These are phyloP conservation scores for Horisme vitalbata DNA, from an alignment of 2,888 invertebrate species.

Conservation along the genomic window DNA sequence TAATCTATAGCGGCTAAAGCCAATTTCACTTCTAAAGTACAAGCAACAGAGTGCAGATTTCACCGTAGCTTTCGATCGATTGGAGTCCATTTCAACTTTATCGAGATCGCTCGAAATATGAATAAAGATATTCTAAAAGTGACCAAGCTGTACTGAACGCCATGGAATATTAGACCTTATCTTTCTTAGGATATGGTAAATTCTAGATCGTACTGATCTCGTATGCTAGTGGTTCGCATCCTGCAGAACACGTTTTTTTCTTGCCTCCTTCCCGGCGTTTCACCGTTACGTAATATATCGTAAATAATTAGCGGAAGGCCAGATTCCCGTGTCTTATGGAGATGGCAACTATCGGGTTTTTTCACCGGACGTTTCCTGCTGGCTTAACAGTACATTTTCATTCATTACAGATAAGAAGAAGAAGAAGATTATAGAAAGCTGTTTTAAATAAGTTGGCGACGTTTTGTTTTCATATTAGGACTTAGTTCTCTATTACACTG, in stretches of 20 bases:
- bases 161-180: constrained; percentile 55
- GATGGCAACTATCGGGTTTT: constrained; percentile 74
- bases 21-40: constrained; percentile 45
- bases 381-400: constrained; percentile 61
- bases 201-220: constrained; percentile 46
- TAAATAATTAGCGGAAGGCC: constrained; percentile 83
- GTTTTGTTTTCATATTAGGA: constrained; percentile 14
- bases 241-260: constrained; percentile 78
- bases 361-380: constrained; percentile 69
- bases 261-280: constrained; percentile 79
- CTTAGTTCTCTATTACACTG: constrained; percentile 4
- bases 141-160: constrained; percentile 51
- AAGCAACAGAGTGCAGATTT: constrained; percentile 55
- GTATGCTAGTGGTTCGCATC: constrained; percentile 64
- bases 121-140: constrained; percentile 80
- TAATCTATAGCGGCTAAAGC: constrained; percentile 25
- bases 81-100: constrained; percentile 66
- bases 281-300: constrained; percentile 83
- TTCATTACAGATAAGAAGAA: no score
- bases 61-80: constrained; percentile 48
- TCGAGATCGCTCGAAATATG: constrained; percentile 78
- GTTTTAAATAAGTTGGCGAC: constrained; percentile 22
- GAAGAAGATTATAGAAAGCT: constrained; percentile 32
- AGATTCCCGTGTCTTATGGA: constrained; percentile 82
- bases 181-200: constrained; percentile 45